A percentile compares a stretch with the other conserved stretches of the same genome.
Evolutionary conservation across 2,113 vertebrate species (phyloP).

Genomic region (Oophaga pumilio): DNA sequence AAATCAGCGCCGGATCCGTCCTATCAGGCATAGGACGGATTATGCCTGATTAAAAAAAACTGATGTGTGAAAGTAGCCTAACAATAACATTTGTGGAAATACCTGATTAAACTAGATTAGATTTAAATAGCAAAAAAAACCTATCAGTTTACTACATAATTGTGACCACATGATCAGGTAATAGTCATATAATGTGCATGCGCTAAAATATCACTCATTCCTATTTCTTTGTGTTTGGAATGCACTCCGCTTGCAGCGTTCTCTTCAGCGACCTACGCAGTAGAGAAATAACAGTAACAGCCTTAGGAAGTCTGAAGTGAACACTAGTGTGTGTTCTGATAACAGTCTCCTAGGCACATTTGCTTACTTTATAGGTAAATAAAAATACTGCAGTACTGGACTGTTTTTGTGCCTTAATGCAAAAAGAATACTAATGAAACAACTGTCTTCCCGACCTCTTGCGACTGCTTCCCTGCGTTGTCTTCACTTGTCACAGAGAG

Average conservation of each 20-base stretch:
- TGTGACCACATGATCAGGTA: too few relatives aligned
- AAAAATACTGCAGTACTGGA: constrained; percentile 53
- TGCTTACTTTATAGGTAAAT: constrained; percentile 58
- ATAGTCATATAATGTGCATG: neutral
- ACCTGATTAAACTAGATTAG: neutral
- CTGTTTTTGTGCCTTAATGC: constrained; percentile 47
- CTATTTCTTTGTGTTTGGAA: neutral
- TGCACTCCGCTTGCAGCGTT: neutral
- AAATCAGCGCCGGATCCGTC: too few relatives aligned
- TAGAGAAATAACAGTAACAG: constrained; percentile 50
- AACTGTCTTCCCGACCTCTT: constrained; percentile 25
- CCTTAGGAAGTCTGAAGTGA: constrained; percentile 52
- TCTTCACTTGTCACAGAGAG: neutral
- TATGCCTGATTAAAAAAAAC: too few relatives aligned
- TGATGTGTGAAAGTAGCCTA: too few relatives aligned
- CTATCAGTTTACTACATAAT: neutral
- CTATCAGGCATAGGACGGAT: too few relatives aligned
- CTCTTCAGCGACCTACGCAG: constrained; percentile 27
- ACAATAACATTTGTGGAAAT: neutral
- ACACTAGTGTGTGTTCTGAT: constrained; percentile 49
- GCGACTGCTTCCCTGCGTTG: neutral
- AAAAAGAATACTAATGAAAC: constrained; percentile 55
- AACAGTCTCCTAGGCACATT: constrained; percentile 53
- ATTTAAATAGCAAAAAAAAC: neutral
- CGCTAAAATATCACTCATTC: neutral